Base-by-base conservation (phyloP, 2,888 invertebrate species). In the Dryadula phaetusa region DNA sequence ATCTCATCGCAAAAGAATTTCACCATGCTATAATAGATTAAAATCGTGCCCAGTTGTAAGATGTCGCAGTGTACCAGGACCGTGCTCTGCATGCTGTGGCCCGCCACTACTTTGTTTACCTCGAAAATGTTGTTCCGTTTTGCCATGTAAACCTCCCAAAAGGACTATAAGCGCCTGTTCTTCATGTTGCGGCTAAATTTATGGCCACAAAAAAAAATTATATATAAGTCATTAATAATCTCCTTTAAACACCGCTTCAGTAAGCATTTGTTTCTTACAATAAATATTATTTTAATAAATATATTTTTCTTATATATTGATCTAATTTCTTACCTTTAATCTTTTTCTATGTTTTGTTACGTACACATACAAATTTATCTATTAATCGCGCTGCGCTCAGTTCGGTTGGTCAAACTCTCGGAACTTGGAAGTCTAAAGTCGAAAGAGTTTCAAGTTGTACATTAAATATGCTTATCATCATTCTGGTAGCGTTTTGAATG, bases 21-120 rank as follows among this genome's bases (percentile, higher is more conserved):
- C 92, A 12, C 90, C 91, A n/a, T 91, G 91, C 72, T 70, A 66
- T 34, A 92, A 91, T 69, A 82, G 86, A 10, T 73, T 83, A 0
- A 82, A 77, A 60, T 58, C 70, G 0, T 90, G 90, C 66, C 85
- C 88, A 0, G 79, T 85, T 54, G 86, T 84, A 20, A 81, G 83
- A 22, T 86, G 88, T 70, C 82, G 82, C 42, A 90, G 90, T 73
- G 74, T 85, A 32, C 82, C 85, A 1, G 82, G 78, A n/a, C 81
- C 84, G 2, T 84, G 86, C 72, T 42, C 74, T 3, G 65, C 68
- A 8, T 81, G 83, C 70, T 76, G 76, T 47, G 49, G 62, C 0
- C 12, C 67, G 0, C 75, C 77, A 4, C 65, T 70, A 2, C 64
- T 70, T 14, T 83, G 83, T 71, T 75, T 79, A 2, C 81, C 82